Evolutionary conservation across 2,113 vertebrate genomes (phyloP).

Genomic region (Steatornis caripensis): DNA sequence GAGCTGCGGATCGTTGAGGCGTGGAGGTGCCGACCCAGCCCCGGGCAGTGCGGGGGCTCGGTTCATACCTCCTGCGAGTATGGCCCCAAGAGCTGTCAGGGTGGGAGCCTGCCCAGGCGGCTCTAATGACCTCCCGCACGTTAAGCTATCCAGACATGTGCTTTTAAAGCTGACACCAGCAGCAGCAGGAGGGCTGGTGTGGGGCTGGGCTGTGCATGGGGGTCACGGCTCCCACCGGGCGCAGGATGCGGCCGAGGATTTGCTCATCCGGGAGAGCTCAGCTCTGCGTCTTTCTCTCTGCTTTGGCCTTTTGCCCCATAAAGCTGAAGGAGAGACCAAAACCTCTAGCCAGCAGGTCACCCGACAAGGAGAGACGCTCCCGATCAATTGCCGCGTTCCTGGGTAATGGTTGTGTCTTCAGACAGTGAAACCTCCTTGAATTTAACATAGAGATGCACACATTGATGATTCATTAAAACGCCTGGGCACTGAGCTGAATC

Average conservation of each 20-base stretch:
- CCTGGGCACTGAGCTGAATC: background rate
- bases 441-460: background rate
- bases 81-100: rapidly evolving
- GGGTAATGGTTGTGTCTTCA: background rate
- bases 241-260: background rate
- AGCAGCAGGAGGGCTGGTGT: background rate
- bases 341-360: background rate
- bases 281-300: background rate
- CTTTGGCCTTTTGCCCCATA: background rate
- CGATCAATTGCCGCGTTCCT: background rate
- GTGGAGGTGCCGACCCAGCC: background rate
- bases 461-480: background rate
- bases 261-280: background rate
- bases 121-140: background rate
- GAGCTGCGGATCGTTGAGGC: rapidly evolving
- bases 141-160: rapidly evolving
- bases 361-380: background rate
- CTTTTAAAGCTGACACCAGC: background rate
- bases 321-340: background rate
- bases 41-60: rapidly evolving
- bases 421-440: background rate
- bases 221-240: background rate
- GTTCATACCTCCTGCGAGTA: rapidly evolving
- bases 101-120: background rate
- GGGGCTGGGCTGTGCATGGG: background rate